A percentile compares a stretch with the other conserved stretches of the same genome.
phyloP scores from a whole-genome alignment of 2,888 invertebrate species.

The Harmothoe impar region DNA sequence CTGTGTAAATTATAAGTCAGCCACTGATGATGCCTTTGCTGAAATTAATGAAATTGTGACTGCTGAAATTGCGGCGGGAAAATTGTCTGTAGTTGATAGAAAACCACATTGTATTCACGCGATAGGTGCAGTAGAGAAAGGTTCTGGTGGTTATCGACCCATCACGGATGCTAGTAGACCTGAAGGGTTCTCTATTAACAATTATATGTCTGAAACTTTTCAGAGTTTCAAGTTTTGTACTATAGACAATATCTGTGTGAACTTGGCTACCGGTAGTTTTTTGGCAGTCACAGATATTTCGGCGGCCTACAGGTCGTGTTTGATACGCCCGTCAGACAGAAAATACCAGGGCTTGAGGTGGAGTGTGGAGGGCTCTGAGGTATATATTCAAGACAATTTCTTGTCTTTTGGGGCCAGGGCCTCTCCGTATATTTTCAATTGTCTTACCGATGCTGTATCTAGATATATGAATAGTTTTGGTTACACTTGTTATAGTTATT shows the following conservation, averaged over 20 bases:
- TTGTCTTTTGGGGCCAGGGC: neutral
- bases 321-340: neutral
- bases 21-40: neutral
- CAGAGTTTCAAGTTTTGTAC: neutral
- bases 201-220: neutral
- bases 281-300: neutral
- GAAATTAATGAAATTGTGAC: neutral
- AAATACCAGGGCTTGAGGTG: neutral
- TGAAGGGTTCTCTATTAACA: neutral
- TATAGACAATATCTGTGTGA: neutral
- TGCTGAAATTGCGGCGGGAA: neutral
- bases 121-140: neutral
- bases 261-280: neutral
- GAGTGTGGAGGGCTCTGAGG: neutral
- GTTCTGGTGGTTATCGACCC: neutral
- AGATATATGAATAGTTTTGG: neutral
- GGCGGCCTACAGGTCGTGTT: neutral
- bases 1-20: neutral
- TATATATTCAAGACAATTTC: neutral
- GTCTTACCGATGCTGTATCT: neutral
- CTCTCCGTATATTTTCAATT: neutral
- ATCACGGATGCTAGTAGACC: neutral
- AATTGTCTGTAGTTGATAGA: neutral
- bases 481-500: neutral
- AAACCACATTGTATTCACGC: conserved; percentile 24